phyloP scores from a whole-genome alignment of 2,797 vertebrate species.

The Orestias chungarensis region DNA sequence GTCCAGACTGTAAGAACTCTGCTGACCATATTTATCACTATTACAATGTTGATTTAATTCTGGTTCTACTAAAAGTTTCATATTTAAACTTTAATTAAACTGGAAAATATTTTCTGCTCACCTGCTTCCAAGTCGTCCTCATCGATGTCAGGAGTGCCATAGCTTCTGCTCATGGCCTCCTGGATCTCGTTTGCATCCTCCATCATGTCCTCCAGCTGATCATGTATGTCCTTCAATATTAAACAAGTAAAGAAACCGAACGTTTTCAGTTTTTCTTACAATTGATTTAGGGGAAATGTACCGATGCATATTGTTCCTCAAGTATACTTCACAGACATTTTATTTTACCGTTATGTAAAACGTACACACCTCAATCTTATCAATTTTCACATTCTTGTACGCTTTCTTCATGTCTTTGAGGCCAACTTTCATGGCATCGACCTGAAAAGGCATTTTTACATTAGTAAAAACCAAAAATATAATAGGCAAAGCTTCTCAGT shows the following conservation, averaged over 20 bases:
- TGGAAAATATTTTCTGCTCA: conserved; percentile 54
- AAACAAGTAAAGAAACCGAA: background rate
- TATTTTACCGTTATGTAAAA: no score
- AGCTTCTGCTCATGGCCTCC: conserved; percentile 91
- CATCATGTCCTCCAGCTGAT: conserved; percentile 99
- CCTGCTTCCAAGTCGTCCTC: conserved; percentile 97
- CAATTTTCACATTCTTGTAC: conserved; percentile 95
- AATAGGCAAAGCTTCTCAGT: background rate
- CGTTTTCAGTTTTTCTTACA: no score
- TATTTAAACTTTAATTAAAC: background rate
- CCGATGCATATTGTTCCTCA: no score
- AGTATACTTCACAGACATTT: no score
- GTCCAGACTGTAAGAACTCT: background rate
- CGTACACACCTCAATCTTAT: conserved; percentile 91
- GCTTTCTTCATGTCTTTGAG: conserved; percentile 99
- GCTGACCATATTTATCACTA: background rate
- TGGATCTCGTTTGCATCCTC: conserved; percentile 95
- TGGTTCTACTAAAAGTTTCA: background rate
- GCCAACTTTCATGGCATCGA: conserved; percentile 96
- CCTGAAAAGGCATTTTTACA: conserved; percentile 75
- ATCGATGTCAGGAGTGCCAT: conserved; percentile 94
- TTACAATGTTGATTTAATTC: background rate
- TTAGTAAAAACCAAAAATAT: background rate
- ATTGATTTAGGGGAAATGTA: no score
- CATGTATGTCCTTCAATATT: conserved; percentile 88